Conservation (phyloP, 2,797 vertebrate species). For the Oreortyx pictus region DNA sequence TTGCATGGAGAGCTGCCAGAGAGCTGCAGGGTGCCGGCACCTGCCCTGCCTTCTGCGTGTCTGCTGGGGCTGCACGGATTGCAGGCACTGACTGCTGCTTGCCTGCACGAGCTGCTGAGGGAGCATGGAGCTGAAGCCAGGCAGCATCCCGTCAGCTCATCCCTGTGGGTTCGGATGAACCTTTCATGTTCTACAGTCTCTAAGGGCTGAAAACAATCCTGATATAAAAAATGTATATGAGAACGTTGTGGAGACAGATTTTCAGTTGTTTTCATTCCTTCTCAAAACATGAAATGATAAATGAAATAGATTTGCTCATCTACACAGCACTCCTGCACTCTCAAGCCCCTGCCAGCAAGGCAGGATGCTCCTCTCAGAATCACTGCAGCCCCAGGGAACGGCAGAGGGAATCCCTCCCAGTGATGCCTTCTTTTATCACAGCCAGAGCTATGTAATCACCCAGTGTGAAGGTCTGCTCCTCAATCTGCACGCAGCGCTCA, state of each 20-base stretch:
- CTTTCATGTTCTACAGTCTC: background rate
- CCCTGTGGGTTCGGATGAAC: rapidly evolving
- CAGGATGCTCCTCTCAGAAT: background rate
- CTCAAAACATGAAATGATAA: background rate
- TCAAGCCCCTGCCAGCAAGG: rapidly evolving
- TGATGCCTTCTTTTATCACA: background rate
- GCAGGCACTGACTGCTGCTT: too few species aligned
- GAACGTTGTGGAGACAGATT: background rate
- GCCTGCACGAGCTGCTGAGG: too few species aligned
- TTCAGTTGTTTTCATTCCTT: background rate
- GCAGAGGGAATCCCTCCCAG: background rate
- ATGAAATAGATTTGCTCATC: background rate
- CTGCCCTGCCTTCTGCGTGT: too few species aligned
- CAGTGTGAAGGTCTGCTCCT: background rate
- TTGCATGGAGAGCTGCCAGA: background rate
- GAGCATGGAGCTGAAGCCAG: rapidly evolving
- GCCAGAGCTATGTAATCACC: background rate
- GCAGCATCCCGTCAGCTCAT: rapidly evolving
- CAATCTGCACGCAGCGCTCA: background rate
- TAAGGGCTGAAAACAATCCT: background rate
- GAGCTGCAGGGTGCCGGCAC: too few species aligned
- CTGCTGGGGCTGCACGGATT: too few species aligned
- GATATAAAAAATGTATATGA: background rate
- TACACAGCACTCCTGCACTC: rapidly evolving
- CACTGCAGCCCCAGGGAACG: background rate